Conservation (phyloP, 2,888 invertebrate species). For the Meliscaeva auricollis region DNA sequence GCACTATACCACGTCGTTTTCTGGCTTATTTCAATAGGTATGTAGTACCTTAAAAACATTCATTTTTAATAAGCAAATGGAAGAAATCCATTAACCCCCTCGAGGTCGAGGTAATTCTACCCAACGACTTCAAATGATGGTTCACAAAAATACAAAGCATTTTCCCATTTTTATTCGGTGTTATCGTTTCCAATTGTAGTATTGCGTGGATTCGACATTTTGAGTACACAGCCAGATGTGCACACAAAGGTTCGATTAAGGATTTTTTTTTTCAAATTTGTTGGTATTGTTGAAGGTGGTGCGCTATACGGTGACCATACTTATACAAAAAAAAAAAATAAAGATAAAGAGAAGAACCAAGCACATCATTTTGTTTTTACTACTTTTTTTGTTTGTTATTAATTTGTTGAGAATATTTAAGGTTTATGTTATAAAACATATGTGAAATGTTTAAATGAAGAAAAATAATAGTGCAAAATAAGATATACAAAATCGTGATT, state of each 20-base stretch:
- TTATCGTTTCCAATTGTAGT: conserved; percentile 51
- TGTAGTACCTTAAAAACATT: not conserved
- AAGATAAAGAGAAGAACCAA: not conserved
- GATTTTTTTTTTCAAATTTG: not conserved
- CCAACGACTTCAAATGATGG: not conserved
- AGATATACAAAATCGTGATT: too few relatives aligned
- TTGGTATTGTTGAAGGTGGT: not conserved
- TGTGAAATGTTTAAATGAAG: too few relatives aligned
- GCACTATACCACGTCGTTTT: too few relatives aligned
- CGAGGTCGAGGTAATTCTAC: conserved; percentile 9
- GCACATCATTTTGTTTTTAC: too few relatives aligned
- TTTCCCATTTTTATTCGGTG: conserved; percentile 25
- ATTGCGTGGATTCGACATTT: conserved; percentile 49
- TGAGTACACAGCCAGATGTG: conserved; percentile 50
- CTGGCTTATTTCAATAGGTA: not conserved
- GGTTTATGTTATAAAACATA: too few relatives aligned
- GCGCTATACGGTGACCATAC: not conserved
- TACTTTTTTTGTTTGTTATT: too few relatives aligned
- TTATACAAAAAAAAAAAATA: not conserved
- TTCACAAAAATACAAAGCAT: not conserved
- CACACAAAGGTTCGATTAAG: conserved; percentile 57
- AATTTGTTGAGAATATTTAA: too few relatives aligned
- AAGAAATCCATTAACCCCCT: conserved; percentile 55
- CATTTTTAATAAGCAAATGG: conserved; percentile 48
- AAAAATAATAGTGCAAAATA: too few relatives aligned